Conservation (phyloP, 2,797 vertebrate species). For the Characodon lateralis region DNA sequence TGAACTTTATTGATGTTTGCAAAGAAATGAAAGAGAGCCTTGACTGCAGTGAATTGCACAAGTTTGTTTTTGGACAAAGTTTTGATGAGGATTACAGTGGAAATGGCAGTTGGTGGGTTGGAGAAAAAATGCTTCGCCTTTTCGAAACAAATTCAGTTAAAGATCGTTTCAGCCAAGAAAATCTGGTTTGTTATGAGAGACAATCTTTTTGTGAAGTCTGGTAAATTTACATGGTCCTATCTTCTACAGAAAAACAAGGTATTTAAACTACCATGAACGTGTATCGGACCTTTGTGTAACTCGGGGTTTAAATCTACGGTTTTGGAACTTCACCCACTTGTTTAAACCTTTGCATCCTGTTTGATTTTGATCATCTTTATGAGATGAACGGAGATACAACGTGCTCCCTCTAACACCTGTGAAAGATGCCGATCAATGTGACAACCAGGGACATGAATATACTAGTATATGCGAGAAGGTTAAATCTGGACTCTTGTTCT, state of each 20-base stretch:
- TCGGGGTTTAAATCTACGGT: not conserved
- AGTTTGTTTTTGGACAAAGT: not conserved
- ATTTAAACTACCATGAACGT: not conserved
- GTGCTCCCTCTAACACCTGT: not conserved
- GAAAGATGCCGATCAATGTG: not conserved
- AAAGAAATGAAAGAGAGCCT: not conserved
- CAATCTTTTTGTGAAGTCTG: not conserved
- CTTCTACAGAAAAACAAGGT: not conserved
- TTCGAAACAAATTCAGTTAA: not conserved
- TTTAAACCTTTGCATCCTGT: not conserved
- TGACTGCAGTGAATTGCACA: not conserved
- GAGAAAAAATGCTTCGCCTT: too few relatives aligned
- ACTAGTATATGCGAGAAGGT: too few relatives aligned
- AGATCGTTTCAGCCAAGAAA: not conserved
- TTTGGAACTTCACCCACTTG: too few relatives aligned
- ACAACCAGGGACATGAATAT: not conserved
- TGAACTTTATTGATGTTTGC: not conserved
- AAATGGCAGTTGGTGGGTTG: too few relatives aligned
- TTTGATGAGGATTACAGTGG: not conserved
- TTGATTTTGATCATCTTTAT: not conserved
- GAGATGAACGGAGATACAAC: not conserved
- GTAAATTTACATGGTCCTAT: not conserved
- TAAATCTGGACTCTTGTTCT: not conserved
- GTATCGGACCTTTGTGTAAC: not conserved
- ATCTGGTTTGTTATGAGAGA: not conserved